Conservation (phyloP, 2,797 vertebrate genomes). For the Gorsachius magnificus region DNA sequence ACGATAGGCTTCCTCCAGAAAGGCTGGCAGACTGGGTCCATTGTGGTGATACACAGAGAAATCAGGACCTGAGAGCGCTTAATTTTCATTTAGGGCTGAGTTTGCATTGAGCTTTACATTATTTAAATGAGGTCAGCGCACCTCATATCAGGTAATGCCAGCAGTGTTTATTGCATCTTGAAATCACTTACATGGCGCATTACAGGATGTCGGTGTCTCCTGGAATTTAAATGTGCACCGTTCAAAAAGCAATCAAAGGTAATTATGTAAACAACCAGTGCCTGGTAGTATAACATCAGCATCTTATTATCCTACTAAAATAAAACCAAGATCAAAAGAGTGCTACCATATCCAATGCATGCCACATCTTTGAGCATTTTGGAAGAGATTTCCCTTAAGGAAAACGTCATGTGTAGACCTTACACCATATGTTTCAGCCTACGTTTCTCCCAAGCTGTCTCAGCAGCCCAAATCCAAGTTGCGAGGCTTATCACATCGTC, state of each 20-base stretch:
- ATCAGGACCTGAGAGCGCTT: neutral
- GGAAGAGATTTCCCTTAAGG: slow-evolving; percentile 22
- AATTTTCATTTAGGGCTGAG: neutral
- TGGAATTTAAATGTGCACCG: slow-evolving; percentile 17
- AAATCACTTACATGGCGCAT: neutral
- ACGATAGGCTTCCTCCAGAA: neutral
- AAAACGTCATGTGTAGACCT: neutral
- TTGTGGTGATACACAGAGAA: neutral
- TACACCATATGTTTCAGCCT: neutral
- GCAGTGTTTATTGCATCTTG: neutral
- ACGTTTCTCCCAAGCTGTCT: neutral
- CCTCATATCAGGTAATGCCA: neutral
- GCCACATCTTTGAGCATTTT: slow-evolving; percentile 32
- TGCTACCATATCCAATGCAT: neutral
- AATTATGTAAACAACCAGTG: slow-evolving; percentile 51
- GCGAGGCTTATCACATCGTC: neutral
- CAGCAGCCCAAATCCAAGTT: neutral
- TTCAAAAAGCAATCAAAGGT: slow-evolving; percentile 47
- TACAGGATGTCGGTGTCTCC: neutral
- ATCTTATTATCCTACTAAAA: slow-evolving; percentile 42
- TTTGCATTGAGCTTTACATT: neutral
- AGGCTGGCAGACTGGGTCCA: neutral
- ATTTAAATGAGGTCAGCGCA: neutral
- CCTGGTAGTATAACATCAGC: slow-evolving; percentile 35
- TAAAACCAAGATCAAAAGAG: slow-evolving; percentile 42